Base-by-base conservation (phyloP, 2,888 invertebrate genomes). In the Patella ulyssiponensis region DNA sequence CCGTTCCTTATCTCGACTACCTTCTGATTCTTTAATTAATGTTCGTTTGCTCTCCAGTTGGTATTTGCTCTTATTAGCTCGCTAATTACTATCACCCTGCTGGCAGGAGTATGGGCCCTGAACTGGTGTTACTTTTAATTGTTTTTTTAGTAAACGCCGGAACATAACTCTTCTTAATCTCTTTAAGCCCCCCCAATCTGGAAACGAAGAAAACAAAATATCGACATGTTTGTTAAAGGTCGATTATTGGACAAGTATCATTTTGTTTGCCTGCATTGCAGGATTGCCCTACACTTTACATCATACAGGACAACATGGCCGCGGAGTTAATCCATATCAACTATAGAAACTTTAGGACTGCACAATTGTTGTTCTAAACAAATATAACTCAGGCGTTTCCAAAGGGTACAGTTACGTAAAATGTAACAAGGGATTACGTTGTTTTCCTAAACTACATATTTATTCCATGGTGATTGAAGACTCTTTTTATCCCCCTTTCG, bases 311-410 rank as follows among this genome's bases (percentile, higher is more conserved):
- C 20, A 64, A 64, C 23, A 64, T 3, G 7, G 14, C 64, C 23
- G 64, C 23, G 20, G 20, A 23, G 64, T 64, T 64, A 64, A 64
- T 64, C 64, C 64, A 23, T 23, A 64, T 64, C 20, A 64, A 23
- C 23, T 20, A 75, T 70, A 54, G 33, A 33, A 53, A 70, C 75
- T 20, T 70, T 69, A 69, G 52, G 70, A 54, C 69, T 70, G 20
- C n/a, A 27, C 33, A 33, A 20, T 52, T 70, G 75, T 58, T 74
- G 69, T 69, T 70, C 70, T 75, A 69, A 75, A 53, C 75, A 69
- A 75, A 70, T 70, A 75, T 69, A 70, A 69, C 69, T 15, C 17
- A 27, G 69, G 69, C 70, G 64, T 75, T 69, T 70, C 70, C 70
- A 70, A 75, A 54, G 69, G 75, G 52, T 17, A 1, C 20, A 17